Evolutionary conservation across 37 sponge, comb jelly and placozoan species (phyloP).

Genomic region (Mnemiopsis leidyi): DNA sequence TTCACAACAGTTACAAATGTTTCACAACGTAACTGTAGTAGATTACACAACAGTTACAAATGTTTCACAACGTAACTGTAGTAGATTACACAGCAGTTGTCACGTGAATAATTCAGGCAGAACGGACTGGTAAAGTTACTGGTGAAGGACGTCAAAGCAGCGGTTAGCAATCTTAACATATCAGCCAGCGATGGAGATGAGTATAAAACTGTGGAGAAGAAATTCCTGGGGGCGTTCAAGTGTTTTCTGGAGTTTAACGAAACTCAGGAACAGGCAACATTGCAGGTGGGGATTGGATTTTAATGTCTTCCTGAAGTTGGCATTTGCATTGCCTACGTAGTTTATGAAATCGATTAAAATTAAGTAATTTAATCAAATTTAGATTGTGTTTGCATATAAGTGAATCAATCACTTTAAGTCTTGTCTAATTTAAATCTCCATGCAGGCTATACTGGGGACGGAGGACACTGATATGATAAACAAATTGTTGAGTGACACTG

Average conservation of each 20-base stretch:
- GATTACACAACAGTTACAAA: too few species aligned
- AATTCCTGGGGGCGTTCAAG: conserved; percentile 30
- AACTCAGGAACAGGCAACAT: neutral
- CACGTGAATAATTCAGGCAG: conserved; percentile 6
- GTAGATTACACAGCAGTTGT: too few species aligned
- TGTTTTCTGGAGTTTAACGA: conserved; percentile 29
- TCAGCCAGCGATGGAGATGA: neutral
- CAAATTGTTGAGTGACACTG: neutral
- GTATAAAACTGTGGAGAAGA: neutral
- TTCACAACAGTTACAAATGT: too few species aligned
- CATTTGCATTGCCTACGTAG: too few species aligned
- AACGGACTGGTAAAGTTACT: neutral
- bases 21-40: too few species aligned
- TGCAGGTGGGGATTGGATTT: neutral
- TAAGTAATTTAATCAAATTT: neutral
- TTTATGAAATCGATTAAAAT: too few species aligned
- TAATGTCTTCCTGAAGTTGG: neutral
- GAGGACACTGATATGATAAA: neutral
- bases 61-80: too few species aligned
- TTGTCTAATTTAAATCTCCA: too few species aligned
- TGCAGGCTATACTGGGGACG: conserved; percentile 3
- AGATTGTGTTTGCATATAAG: neutral
- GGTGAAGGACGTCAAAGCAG: conserved; percentile 54
- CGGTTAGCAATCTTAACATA: conserved; percentile 12
- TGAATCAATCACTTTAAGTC: neutral